These are phyloP conservation scores for Epinephelus lanceolatus DNA, from an alignment of 2,113 vertebrate species.

Conservation along the genomic window DNA sequence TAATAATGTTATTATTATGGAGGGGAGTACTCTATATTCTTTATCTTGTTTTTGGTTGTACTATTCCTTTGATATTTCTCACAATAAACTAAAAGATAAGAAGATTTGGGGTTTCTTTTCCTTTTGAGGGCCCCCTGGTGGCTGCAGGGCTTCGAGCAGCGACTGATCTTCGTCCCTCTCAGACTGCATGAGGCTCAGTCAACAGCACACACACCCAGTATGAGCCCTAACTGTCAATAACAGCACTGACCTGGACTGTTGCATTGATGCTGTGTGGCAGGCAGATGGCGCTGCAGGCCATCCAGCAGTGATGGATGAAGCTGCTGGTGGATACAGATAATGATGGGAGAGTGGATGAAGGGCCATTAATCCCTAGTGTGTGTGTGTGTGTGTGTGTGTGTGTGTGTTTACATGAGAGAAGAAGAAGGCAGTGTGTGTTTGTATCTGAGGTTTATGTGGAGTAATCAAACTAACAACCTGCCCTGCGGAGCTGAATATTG, in stretches of 20 bases:
- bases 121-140: background rate
- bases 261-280: background rate
- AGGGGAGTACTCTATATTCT: too few relatives aligned
- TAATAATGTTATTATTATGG: too few relatives aligned
- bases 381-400: slow-evolving; percentile 10
- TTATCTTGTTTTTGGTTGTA: too few relatives aligned
- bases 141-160: background rate
- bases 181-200: background rate
- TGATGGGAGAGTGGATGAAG: slow-evolving; percentile 51
- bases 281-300: slow-evolving; percentile 61
- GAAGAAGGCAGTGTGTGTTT: slow-evolving; percentile 34
- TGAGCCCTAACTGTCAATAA: background rate
- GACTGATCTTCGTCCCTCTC: background rate
- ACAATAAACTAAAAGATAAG: background rate
- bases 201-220: background rate
- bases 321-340: slow-evolving; percentile 36
- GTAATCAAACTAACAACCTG: slow-evolving; percentile 73
- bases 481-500: slow-evolving; percentile 40
- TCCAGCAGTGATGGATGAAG: slow-evolving; percentile 4
- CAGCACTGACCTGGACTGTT: background rate
- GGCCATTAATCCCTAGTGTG: slow-evolving; percentile 48
- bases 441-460: slow-evolving; percentile 47
- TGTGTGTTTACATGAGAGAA: slow-evolving; percentile 10
- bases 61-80: background rate
- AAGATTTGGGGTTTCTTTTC: background rate